Percentiles rank a stretch among this genome's conserved stretches.
Evolutionary conservation across 2,797 vertebrate species (phyloP).

Genomic region (Acomys russatus): DNA sequence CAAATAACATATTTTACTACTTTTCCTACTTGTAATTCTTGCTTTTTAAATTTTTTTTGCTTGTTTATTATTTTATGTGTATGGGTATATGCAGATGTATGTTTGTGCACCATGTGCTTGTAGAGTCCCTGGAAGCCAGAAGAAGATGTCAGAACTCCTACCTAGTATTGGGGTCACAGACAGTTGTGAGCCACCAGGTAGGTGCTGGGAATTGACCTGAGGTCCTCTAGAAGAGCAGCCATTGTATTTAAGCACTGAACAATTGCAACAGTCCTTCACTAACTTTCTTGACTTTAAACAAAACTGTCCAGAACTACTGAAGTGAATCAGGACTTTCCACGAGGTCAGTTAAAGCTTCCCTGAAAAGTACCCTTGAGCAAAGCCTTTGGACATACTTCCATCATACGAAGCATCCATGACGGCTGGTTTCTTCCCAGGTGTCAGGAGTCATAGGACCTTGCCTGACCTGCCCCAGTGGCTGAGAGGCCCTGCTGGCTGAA

Average conservation of each 20-base stretch:
- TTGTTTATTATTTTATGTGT: not conserved
- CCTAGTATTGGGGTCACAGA: not conserved
- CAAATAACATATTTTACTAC: not conserved
- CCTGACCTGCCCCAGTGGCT: too few relatives aligned
- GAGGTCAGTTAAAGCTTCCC: not conserved
- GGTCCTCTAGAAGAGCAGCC: not conserved
- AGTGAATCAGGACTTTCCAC: constrained; percentile 40
- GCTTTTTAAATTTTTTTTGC: not conserved
- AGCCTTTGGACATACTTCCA: not conserved
- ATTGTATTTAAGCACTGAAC: not conserved
- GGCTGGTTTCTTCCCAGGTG: not conserved
- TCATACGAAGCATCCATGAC: not conserved
- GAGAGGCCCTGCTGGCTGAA: too few relatives aligned
- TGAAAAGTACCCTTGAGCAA: not conserved
- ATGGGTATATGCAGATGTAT: not conserved
- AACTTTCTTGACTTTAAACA: not conserved
- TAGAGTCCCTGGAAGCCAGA: not conserved
- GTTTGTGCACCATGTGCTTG: not conserved
- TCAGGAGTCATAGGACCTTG: too few relatives aligned
- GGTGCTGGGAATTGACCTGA: not conserved
- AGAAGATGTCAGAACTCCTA: too few relatives aligned
- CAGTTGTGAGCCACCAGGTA: not conserved
- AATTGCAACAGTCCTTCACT: not conserved
- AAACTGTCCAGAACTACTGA: not conserved
- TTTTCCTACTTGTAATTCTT: not conserved